These are phyloP conservation scores for Zaprionus capensis DNA, from an alignment of 1,140 invertebrate species.

Conservation along the genomic window DNA sequence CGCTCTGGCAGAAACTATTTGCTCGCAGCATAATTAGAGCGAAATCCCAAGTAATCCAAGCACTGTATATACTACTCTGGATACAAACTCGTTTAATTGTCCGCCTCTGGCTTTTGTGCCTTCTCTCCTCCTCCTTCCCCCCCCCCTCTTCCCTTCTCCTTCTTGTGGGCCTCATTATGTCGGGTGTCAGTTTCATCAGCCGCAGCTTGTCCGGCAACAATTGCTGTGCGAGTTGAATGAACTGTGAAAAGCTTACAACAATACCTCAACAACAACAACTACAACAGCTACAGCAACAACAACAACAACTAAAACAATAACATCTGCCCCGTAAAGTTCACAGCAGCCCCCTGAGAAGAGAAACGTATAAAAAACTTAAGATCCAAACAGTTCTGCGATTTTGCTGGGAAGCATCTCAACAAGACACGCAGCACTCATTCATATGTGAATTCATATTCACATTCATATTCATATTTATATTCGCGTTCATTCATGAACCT, in stretches of 20 bases:
- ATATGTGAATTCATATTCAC: slow-evolving; percentile 33
- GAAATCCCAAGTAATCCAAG: slow-evolving; percentile 5
- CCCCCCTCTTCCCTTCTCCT: neutral
- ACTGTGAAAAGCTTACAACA: slow-evolving; percentile 40
- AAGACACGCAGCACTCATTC: slow-evolving; percentile 34
- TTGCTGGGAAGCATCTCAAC: slow-evolving; percentile 40
- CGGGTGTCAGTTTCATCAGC: slow-evolving; percentile 40
- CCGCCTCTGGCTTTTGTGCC: neutral
- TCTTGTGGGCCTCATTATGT: neutral
- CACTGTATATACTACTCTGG: neutral
- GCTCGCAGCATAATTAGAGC: slow-evolving; percentile 14
- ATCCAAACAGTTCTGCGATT: slow-evolving; percentile 35
- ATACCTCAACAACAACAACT: neutral
- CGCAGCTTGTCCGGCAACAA: slow-evolving; percentile 38
- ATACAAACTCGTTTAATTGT: slow-evolving; percentile 7
- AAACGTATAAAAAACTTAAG: neutral
- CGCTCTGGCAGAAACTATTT: neutral
- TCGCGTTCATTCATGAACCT: slow-evolving; percentile 38
- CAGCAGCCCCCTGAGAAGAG: slow-evolving; percentile 17
- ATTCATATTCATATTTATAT: slow-evolving; percentile 30
- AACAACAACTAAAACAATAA: slow-evolving; percentile 28
- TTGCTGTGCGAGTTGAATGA: slow-evolving; percentile 64
- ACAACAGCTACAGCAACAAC: slow-evolving; percentile 5
- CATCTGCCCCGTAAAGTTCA: slow-evolving; percentile 28
- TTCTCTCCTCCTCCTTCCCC: neutral